A percentile compares a stretch with the other conserved stretches of the same genome.
Conservation (phyloP, 2,113 vertebrate species). For the Pao palembangensis region DNA sequence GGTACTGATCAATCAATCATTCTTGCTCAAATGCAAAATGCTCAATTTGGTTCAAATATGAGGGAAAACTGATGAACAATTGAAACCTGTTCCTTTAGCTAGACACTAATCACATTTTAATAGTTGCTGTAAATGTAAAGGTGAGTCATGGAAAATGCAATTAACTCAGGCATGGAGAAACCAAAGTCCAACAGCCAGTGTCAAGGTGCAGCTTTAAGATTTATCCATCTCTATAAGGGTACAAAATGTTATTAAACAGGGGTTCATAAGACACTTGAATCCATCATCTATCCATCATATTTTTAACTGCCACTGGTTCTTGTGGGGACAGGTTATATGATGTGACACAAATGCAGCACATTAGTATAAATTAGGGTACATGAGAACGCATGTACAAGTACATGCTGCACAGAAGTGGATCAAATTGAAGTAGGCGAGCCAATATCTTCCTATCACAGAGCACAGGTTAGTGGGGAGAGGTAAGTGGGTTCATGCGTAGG, state of each 20-base stretch:
- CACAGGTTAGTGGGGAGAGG: constrained; percentile 59
- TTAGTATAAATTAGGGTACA: constrained; percentile 3
- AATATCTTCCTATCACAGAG: constrained; percentile 39
- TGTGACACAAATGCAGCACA: constrained; percentile 39
- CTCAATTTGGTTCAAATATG: too few species aligned
- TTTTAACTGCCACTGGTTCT: not conserved
- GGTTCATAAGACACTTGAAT: too few species aligned
- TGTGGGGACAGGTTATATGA: constrained; percentile 34
- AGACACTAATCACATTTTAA: constrained; percentile 39
- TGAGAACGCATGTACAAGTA: constrained; percentile 9
- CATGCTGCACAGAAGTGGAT: constrained; percentile 9
- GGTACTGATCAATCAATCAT: too few species aligned
- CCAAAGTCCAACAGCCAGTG: constrained; percentile 24
- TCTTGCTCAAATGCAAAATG: too few species aligned
- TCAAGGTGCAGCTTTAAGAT: too few species aligned
- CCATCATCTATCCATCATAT: too few species aligned
- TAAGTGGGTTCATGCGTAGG: constrained; percentile 71
- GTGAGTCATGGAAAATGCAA: constrained; percentile 54
- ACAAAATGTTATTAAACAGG: too few species aligned
- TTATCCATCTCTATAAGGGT: not conserved
- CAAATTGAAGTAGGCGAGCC: constrained; percentile 48
- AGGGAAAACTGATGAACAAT: not conserved
- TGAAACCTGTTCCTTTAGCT: constrained; percentile 11
- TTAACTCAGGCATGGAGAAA: constrained; percentile 5
- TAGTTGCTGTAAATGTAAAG: constrained; percentile 50